Evolutionary conservation across 1,140 invertebrate genomes (phyloP), one percentile per base, ranked within the genome.

Genomic region (Drosophila auraria): DNA sequence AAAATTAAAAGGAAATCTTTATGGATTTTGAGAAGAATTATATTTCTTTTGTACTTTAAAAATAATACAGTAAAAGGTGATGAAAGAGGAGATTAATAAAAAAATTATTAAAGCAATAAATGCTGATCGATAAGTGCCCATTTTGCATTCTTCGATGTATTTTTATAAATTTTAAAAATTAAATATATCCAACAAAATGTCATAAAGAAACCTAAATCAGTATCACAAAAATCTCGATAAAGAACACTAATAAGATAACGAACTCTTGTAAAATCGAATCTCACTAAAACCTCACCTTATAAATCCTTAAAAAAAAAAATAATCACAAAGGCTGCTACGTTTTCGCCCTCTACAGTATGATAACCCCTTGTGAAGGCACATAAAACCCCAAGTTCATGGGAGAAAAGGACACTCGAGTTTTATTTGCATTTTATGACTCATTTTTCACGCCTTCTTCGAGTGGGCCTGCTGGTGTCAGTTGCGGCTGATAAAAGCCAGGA

Each of bases 361-460:
- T 23, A 23, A 56, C 33, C 53, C 33, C 53, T 40, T 20, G 4
- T 3, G 56, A 69, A 69, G 7, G 33, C 66, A 79, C 60, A 73
- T 71, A 56, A 78, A 79, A 59, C 20, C 53, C 14, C 45, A 74
- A 54, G 60, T 47, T 68, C 53, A 59, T 49, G 45, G 47, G 20
- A 15, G 11, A 47, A 47, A 79, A 78, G 82, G 81, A 86, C 78
- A 82, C 86, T 89, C 65, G 79, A 89, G 64, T 86, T 90, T 89
- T 89, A 89, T 89, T 89, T 89, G 86, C 86, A 89, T 89, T 89
- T 89, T 89, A 89, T 89, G 86, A 82, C 78, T 89, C 86, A 89
- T 89, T 89, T 89, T 89, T 89, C 86, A 89, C 82, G 86, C 82
- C 84, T 81, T 25, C 63, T 54, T 50, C 20, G 54, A 45, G 23